phyloP scores from a whole-genome alignment of 2,113 vertebrate genomes.

The Muntiacus muntjak region DNA sequence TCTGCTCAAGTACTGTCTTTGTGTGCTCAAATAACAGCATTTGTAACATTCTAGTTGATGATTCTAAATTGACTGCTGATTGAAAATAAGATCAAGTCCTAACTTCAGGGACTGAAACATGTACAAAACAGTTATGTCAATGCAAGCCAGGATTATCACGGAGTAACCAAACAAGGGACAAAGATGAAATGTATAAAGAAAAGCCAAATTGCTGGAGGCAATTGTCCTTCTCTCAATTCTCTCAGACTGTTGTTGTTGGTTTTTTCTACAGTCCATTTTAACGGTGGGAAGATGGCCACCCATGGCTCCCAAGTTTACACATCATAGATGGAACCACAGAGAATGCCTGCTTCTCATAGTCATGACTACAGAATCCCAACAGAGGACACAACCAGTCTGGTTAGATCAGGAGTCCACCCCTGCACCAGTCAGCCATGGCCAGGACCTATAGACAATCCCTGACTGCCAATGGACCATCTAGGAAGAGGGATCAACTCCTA shows the following conservation, averaged over 20 bases:
- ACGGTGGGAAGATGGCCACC: background rate
- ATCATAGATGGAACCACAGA: background rate
- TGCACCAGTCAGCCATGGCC: background rate
- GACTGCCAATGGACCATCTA: background rate
- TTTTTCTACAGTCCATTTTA: background rate
- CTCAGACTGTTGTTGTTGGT: background rate
- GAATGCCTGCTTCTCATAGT: background rate
- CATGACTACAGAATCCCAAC: background rate
- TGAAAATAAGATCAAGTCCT: background rate
- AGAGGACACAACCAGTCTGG: background rate
- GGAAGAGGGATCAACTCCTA: background rate
- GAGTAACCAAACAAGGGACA: background rate
- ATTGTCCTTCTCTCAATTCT: background rate
- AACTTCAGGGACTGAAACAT: background rate
- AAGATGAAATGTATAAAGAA: background rate
- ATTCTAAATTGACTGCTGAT: background rate
- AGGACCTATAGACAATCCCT: background rate
- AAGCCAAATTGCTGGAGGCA: background rate
- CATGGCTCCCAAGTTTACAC: background rate
- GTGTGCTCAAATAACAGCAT: background rate
- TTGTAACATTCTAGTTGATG: background rate
- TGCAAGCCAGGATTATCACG: background rate
- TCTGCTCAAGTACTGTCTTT: background rate
- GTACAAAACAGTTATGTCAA: background rate
- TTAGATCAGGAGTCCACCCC: background rate